Conservation (phyloP, 1,140 invertebrate genomes). For the Diorhabda carinulata region DNA sequence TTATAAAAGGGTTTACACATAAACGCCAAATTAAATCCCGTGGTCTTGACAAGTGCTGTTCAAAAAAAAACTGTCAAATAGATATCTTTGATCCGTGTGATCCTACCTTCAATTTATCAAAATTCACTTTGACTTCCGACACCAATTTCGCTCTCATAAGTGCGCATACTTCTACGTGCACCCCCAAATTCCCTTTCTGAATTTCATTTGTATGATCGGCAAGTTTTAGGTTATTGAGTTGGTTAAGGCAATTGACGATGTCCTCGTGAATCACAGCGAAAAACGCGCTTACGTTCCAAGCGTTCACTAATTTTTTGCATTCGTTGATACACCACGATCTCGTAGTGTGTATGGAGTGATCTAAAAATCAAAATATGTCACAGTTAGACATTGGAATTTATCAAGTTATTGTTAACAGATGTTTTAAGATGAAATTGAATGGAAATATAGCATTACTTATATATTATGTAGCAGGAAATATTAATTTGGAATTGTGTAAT, state of each 20-base stretch:
- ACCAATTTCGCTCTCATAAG: slow-evolving; percentile 74
- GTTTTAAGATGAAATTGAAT: too few relatives aligned
- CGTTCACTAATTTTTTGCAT: slow-evolving; percentile 63
- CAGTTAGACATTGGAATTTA: background rate
- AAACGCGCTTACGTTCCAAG: slow-evolving; percentile 64
- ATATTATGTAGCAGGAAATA: too few relatives aligned
- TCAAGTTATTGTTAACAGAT: background rate
- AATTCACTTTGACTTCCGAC: slow-evolving; percentile 69
- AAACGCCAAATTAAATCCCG: too few relatives aligned
- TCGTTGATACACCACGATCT: slow-evolving; percentile 68
- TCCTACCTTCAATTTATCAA: slow-evolving; percentile 64
- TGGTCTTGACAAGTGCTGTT: too few relatives aligned
- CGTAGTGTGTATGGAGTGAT: slow-evolving; percentile 72
- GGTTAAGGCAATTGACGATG: slow-evolving; percentile 62
- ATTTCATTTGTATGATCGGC: slow-evolving; percentile 57
- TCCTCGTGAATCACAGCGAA: slow-evolving; percentile 58
- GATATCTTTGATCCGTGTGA: too few relatives aligned
- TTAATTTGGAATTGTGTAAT: too few relatives aligned
- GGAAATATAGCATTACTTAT: too few relatives aligned
- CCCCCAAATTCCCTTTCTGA: slow-evolving; percentile 48
- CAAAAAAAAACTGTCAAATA: too few relatives aligned
- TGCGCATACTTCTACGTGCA: slow-evolving; percentile 63
- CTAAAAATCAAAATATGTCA: slow-evolving; percentile 42
- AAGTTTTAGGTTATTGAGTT: slow-evolving; percentile 59
- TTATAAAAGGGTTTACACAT: too few relatives aligned